Base-by-base conservation (phyloP, 1,140 invertebrate species). In the Globodera ellingtonae region DNA sequence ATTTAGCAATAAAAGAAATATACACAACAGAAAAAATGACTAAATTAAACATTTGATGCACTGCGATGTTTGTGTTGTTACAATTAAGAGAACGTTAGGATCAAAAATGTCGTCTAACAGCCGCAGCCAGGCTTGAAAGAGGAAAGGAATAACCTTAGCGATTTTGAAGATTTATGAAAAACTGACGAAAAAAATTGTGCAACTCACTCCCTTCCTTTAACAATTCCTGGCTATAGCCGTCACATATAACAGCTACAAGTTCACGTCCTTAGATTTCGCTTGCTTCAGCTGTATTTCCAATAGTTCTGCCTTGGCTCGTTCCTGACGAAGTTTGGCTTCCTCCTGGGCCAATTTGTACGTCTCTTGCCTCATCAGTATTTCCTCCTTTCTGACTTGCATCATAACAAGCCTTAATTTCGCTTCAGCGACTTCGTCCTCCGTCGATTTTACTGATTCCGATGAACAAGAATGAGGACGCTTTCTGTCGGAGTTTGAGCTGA, bases 281-380 rank as follows among this genome's bases (percentile, higher is more conserved):
- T 13, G 56, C 15, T 59, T 59, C 50, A 79, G 48, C 67, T 79
- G 65, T n/a, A 71, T 71, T 50, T 79, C 78, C 21, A 79, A 44
- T 10, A 79, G 47, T 59, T 79, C 69, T 46, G 78, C 78, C 74
- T 79, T 79, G 21, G 70, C 78, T 48, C 74, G 35, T 72, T 79
- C 78, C 9, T 79, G 78, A 24, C 78, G 47, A 44, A 70, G 71
- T 59, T 79, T 79, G 21, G 78, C 78, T 62, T 79, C 65, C 74
- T 79, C 78, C 48, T 79, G 78, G 3, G 67, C 46, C 52, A 79
- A 46, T 62, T 56, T 79, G 46, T 71, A 56, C 47, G 62, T 52
- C 44, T 79, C 78, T 50, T 79, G 78, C 35, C 48, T 24, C n/a
- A 79, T 59, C 24, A 79, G 3, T 18, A 72, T 52, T 35, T 79